Evolutionary conservation across 2,888 invertebrate species (phyloP).

Genomic region (Phania funesta): DNA sequence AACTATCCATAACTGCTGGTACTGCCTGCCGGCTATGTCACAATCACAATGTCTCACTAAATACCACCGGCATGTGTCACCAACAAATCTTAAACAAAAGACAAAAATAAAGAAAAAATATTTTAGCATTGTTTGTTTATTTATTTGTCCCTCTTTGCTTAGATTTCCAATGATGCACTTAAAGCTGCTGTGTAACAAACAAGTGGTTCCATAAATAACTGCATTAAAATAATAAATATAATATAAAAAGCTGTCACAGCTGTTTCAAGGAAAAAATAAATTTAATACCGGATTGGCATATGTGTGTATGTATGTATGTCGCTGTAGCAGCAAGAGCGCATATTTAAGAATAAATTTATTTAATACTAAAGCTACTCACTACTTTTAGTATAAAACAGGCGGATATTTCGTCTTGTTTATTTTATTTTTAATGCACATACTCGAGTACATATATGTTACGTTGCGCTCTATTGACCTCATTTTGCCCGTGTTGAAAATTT

Average conservation of each 20-base stretch:
- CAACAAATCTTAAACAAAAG: slow-evolving; percentile 41
- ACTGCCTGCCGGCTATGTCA: slow-evolving; percentile 1
- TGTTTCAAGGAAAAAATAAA: not conserved
- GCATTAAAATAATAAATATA: slow-evolving; percentile 32
- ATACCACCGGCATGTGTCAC: slow-evolving; percentile 31
- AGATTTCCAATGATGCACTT: slow-evolving; percentile 6
- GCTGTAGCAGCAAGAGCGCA: not conserved
- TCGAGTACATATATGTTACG: slow-evolving; percentile 1
- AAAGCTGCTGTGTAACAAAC: slow-evolving; percentile 42
- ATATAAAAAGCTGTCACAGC: slow-evolving; percentile 14
- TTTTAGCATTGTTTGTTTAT: not conserved
- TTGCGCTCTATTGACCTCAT: slow-evolving; percentile 65
- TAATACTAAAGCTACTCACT: slow-evolving; percentile 11
- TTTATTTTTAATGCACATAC: slow-evolving; percentile 7
- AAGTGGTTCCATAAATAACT: slow-evolving; percentile 67
- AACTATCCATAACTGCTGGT: slow-evolving; percentile 29
- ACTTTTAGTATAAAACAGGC: slow-evolving; percentile 10
- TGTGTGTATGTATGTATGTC: not conserved
- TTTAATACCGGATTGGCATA: too few species aligned
- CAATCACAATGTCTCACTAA: slow-evolving; percentile 7
- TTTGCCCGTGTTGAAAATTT: slow-evolving; percentile 58
- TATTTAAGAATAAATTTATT: slow-evolving; percentile 27
- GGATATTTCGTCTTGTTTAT: slow-evolving; percentile 15
- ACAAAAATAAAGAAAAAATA: slow-evolving; percentile 1
- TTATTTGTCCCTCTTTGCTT: not conserved